phyloP scores from a whole-genome alignment of 2,113 vertebrate species.

The Scomber japonicus region DNA sequence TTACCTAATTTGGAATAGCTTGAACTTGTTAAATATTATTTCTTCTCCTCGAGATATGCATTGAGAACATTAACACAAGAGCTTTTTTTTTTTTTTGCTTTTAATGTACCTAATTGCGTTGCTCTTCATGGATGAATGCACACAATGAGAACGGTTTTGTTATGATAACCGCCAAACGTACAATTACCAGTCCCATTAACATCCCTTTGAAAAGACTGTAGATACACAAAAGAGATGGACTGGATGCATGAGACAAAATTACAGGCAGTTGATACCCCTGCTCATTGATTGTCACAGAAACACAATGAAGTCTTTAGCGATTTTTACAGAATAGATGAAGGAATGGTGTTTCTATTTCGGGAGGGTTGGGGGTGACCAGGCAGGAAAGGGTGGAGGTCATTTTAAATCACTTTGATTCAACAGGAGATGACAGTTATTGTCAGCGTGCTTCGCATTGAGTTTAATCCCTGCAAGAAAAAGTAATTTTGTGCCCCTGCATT shows the following conservation, averaged over 20 bases:
- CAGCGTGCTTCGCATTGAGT: slow-evolving; percentile 19
- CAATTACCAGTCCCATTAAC: slow-evolving; percentile 72
- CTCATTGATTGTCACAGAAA: slow-evolving; percentile 50
- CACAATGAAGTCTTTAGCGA: slow-evolving; percentile 57
- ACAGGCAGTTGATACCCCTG: slow-evolving; percentile 33
- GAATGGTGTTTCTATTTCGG: slow-evolving; percentile 33
- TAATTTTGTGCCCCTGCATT: slow-evolving; percentile 23
- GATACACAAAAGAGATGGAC: slow-evolving; percentile 50
- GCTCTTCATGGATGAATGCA: slow-evolving; percentile 54
- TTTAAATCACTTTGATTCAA: slow-evolving; percentile 67
- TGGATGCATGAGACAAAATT: slow-evolving; percentile 49
- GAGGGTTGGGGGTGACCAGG: slow-evolving; percentile 15
- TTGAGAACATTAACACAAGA: slow-evolving; percentile 11
- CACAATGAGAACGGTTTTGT: slow-evolving; percentile 59
- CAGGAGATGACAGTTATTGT: slow-evolving; percentile 64
- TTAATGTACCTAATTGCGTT: slow-evolving; percentile 60
- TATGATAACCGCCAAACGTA: slow-evolving; percentile 59
- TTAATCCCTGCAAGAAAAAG: slow-evolving; percentile 49
- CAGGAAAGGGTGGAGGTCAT: slow-evolving; percentile 29
- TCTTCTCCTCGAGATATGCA: slow-evolving; percentile 15
- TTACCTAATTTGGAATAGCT: slow-evolving; percentile 28
- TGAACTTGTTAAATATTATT: neutral
- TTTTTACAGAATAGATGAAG: slow-evolving; percentile 28
- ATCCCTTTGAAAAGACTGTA: slow-evolving; percentile 45
- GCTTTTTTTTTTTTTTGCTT: slow-evolving; percentile 1